Evolutionary conservation across 2,797 vertebrate species (phyloP).

Genomic region (Dallia pectoralis): DNA sequence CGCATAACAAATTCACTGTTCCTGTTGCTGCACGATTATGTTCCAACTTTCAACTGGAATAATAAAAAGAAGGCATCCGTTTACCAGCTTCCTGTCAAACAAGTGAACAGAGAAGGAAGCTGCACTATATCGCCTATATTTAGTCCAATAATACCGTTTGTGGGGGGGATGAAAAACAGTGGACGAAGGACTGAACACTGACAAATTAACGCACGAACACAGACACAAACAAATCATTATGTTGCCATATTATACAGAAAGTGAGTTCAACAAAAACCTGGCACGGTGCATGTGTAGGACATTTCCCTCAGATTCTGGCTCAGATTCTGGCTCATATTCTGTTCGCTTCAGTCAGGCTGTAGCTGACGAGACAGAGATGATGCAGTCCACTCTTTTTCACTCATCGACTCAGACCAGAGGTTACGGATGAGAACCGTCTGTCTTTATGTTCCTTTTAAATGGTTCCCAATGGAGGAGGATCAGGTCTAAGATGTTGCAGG

Average conservation of each 20-base stretch:
- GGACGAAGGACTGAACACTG: constrained; percentile 7
- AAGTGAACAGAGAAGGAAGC: constrained; percentile 32
- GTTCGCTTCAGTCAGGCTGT: constrained; percentile 46
- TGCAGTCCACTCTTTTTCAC: neutral
- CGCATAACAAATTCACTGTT: too few species aligned
- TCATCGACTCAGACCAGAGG: neutral
- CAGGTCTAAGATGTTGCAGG: neutral
- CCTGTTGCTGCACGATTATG: too few species aligned
- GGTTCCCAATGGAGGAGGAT: neutral
- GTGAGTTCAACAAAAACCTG: neutral
- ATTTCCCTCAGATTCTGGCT: constrained; percentile 62
- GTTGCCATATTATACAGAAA: too few species aligned
- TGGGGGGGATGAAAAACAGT: constrained; percentile 19
- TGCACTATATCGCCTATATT: too few species aligned
- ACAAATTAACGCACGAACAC: neutral
- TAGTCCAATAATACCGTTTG: neutral
- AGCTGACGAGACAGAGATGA: constrained; percentile 12
- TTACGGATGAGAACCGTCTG: too few species aligned
- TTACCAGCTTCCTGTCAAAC: constrained; percentile 12
- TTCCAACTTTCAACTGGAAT: too few species aligned
- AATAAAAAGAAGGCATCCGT: neutral
- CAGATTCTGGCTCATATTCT: constrained; percentile 59
- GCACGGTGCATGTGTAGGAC: constrained; percentile 47
- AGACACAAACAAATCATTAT: neutral
- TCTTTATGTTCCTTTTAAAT: neutral